phyloP scores from a whole-genome alignment of 2,797 vertebrate species.

The Lycodopsis pacificus region DNA sequence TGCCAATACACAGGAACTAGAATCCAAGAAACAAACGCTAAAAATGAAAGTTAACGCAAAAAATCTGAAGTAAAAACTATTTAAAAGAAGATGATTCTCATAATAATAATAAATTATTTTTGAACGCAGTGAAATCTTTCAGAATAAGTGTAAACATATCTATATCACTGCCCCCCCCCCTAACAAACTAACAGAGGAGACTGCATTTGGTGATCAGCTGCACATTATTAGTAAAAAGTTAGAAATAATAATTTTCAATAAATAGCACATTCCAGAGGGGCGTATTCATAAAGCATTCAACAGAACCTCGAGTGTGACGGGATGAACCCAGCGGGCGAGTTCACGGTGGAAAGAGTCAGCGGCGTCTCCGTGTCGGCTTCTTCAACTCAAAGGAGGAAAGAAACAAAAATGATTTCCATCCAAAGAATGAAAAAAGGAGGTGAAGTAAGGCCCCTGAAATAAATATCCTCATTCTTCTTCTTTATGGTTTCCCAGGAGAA shows the following conservation, averaged over 20 bases:
- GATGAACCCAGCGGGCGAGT: constrained; percentile 13
- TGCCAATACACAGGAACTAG: constrained; percentile 91
- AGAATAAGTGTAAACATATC: constrained; percentile 92
- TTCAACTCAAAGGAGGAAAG: constrained; percentile 40
- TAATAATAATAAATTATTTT: constrained; percentile 85
- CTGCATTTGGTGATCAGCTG: constrained; percentile 80
- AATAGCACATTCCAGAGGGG: constrained; percentile 89
- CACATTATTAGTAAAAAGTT: constrained; percentile 60
- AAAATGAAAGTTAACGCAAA: constrained; percentile 58
- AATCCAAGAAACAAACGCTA: constrained; percentile 57
- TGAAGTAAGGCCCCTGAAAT: constrained; percentile 94
- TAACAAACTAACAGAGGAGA: constrained; percentile 18
- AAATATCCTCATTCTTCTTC: constrained; percentile 85
- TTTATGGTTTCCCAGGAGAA: constrained; percentile 44
- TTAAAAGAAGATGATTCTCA: constrained; percentile 76
- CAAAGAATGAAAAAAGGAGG: constrained; percentile 3
- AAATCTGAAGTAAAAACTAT: constrained; percentile 65
- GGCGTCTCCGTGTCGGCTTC: constrained; percentile 33
- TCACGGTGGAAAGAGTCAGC: constrained; percentile 23
- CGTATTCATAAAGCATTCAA: constrained; percentile 43
- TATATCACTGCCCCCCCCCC: constrained; percentile 79
- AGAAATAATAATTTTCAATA: constrained; percentile 75
- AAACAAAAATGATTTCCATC: constrained; percentile 41
- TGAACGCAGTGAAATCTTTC: constrained; percentile 89
- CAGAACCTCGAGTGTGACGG: constrained; percentile 23